Evolutionary conservation across 2,888 invertebrate species (phyloP).

Genomic region (Agrochola lychnidis): DNA sequence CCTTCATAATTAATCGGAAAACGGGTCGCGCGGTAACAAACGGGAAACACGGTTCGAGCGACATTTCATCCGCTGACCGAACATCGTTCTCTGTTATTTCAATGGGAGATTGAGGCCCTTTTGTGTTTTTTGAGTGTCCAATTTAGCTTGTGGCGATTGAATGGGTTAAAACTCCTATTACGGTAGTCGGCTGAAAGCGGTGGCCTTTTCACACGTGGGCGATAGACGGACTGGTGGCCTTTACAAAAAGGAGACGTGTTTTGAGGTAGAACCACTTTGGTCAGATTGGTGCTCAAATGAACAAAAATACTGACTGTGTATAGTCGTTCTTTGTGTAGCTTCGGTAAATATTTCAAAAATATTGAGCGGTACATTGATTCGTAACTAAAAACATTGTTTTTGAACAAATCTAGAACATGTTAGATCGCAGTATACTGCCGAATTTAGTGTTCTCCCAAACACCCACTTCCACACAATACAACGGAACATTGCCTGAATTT

Average conservation of each 20-base stretch:
- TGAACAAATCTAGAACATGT: background rate
- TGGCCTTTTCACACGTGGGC: constrained; percentile 45
- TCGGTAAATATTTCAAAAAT: background rate
- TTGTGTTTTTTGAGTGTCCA: constrained; percentile 70
- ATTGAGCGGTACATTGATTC: background rate
- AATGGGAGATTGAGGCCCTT: constrained; percentile 64
- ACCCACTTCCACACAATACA: background rate
- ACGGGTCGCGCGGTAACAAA: constrained; percentile 68
- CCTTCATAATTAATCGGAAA: constrained; percentile 77
- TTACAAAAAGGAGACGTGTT: constrained; percentile 23
- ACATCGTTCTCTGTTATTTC: constrained; percentile 70
- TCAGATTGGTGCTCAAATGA: constrained; percentile 25
- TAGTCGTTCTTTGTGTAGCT: background rate
- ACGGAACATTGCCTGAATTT: constrained; percentile 7
- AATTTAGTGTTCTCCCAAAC: background rate
- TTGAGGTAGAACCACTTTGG: constrained; percentile 23
- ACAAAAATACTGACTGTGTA: background rate
- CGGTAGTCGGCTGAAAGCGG: constrained; percentile 40
- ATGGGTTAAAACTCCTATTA: constrained; percentile 59
- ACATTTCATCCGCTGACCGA: constrained; percentile 67
- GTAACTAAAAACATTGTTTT: background rate
- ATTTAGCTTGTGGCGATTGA: constrained; percentile 62
- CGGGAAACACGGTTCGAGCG: constrained; percentile 65
- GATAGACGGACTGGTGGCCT: constrained; percentile 16
- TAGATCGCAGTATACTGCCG: background rate